Percentiles rank a stretch among this genome's conserved stretches.
Conservation (phyloP, 1,140 invertebrate genomes). For the Latrodectus geometricus region DNA sequence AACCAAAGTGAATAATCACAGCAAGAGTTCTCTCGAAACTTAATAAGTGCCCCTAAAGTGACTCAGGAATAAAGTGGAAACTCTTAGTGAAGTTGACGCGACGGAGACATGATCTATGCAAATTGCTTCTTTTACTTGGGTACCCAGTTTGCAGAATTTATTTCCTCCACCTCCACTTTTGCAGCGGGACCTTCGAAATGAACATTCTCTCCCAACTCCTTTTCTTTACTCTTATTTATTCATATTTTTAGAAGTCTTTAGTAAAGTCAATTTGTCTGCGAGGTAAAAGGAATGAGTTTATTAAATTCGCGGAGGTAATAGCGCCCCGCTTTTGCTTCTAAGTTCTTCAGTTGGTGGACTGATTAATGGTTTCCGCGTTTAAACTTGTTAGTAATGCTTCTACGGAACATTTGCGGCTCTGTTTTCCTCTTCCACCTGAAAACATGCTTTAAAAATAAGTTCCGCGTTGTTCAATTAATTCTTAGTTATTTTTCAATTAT, state of each 20-base stretch:
- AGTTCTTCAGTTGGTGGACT: neutral
- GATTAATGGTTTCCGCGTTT: neutral
- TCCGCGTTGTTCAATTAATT: too few relatives aligned
- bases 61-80: constrained; percentile 58
- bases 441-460: too few relatives aligned
- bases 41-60: constrained; percentile 47
- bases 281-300: constrained; percentile 14
- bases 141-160: constrained; percentile 18
- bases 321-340: neutral
- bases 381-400: neutral
- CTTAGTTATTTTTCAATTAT: too few relatives aligned
- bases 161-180: neutral
- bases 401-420: too few relatives aligned
- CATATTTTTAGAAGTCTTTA: constrained; percentile 50
- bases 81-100: constrained; percentile 57
- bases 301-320: constrained; percentile 28
- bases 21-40: constrained; percentile 35
- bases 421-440: too few relatives aligned
- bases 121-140: constrained; percentile 20
- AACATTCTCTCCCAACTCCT: neutral
- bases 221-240: constrained; percentile 41
- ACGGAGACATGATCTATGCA: constrained; percentile 52
- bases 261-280: constrained; percentile 37
- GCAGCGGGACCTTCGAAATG: neutral
- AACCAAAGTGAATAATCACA: constrained; percentile 41